A percentile compares a stretch with the other conserved stretches of the same genome.
Conservation (phyloP, 2,797 vertebrate genomes). For the Enteromius treurensis region DNA sequence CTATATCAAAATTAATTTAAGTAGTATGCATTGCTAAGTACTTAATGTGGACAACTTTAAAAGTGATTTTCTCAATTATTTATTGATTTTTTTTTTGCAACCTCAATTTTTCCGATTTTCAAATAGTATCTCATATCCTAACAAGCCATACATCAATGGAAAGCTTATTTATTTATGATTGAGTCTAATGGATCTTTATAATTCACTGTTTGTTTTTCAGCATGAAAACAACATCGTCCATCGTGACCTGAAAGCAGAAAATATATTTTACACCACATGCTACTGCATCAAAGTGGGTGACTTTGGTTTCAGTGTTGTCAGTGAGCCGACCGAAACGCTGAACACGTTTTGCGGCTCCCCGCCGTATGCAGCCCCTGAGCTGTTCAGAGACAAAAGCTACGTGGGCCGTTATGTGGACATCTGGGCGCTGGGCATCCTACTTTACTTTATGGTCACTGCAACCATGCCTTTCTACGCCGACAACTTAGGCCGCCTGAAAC, state of each 20-base stretch:
- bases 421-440: slow-evolving; percentile 81
- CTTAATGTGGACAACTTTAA: too few species aligned
- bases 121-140: too few species aligned
- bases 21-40: too few species aligned
- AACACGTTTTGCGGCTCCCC: slow-evolving; percentile 81
- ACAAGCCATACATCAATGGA: too few species aligned
- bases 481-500: slow-evolving; percentile 74
- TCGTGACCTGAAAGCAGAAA: slow-evolving; percentile 82
- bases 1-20: too few species aligned
- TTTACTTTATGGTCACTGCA: slow-evolving; percentile 80
- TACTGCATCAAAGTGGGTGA: slow-evolving; percentile 82
- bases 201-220: slow-evolving; percentile 64
- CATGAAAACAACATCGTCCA: slow-evolving; percentile 81
- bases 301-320: slow-evolving; percentile 79
- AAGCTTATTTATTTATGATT: too few species aligned
- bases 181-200: not conserved
- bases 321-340: slow-evolving; percentile 67
- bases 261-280: slow-evolving; percentile 80
- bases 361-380: slow-evolving; percentile 80
- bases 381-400: slow-evolving; percentile 79
- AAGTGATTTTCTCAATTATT: too few species aligned
- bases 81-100: too few species aligned
- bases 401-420: slow-evolving; percentile 74
- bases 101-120: too few species aligned
- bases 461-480: slow-evolving; percentile 77